Conservation (phyloP, 2,888 invertebrate species). For the Teleogryllus oceanicus region DNA sequence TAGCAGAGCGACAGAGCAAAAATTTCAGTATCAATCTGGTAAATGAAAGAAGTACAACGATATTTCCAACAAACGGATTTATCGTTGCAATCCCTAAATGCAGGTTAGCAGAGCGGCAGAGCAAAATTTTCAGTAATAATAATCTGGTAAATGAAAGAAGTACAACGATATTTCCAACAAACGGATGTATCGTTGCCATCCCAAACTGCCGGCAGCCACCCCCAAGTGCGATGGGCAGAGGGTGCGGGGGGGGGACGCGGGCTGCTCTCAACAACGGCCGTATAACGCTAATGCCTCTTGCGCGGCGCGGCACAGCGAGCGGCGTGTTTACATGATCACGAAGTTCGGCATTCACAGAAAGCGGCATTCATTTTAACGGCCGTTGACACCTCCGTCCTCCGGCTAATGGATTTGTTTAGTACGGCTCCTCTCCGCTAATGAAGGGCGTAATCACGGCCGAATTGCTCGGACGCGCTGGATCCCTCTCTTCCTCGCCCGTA, state of each 20-base stretch:
- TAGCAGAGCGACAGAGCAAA: too few species aligned
- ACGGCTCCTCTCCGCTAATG: not conserved
- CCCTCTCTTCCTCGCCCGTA: too few species aligned
- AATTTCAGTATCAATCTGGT: too few species aligned
- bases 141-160: too few species aligned
- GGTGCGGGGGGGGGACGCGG: not conserved
- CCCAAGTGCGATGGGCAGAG: not conserved
- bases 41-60: too few species aligned
- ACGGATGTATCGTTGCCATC: too few species aligned
- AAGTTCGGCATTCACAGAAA: not conserved
- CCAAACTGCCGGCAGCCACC: too few species aligned
- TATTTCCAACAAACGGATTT: too few species aligned
- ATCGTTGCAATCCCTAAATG: too few species aligned
- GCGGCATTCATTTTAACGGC: constrained; percentile 7
- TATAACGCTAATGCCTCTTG: not conserved
- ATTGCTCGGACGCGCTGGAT: not conserved
- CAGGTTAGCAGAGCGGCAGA: too few species aligned
- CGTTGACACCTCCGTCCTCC: not conserved
- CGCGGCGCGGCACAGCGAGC: not conserved
- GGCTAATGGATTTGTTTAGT: constrained; percentile 7
- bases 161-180: too few species aligned
- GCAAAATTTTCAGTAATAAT: too few species aligned
- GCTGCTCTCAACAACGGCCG: not conserved
- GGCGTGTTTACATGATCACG: not conserved
- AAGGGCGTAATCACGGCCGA: not conserved